A percentile compares a stretch with the other conserved stretches of the same genome.
Evolutionary conservation across 2,888 invertebrate genomes (phyloP).

Genomic region (Alloscopus bannaensis): DNA sequence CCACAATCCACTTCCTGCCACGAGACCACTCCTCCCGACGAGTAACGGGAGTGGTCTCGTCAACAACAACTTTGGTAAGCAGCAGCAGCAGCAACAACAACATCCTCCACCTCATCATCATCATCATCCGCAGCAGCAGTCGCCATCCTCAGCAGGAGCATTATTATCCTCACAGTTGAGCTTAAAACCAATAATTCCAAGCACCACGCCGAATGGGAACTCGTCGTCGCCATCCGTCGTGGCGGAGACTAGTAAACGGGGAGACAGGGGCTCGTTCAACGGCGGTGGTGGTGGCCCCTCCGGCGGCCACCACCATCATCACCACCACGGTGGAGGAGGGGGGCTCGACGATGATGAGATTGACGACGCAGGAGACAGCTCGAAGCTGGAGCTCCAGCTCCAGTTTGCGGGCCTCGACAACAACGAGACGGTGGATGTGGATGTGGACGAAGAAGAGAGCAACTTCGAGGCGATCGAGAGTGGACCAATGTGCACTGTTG

Average conservation of each 20-base stretch:
- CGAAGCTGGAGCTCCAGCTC: constrained; percentile 72
- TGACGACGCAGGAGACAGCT: constrained; percentile 69
- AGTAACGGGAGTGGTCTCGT: constrained; percentile 75
- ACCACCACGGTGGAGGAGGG: constrained; percentile 41
- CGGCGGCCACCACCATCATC: constrained; percentile 8
- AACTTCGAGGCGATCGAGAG: constrained; percentile 67
- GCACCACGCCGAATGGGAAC: constrained; percentile 60
- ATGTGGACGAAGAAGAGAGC: constrained; percentile 68
- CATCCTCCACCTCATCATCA: constrained; percentile 25
- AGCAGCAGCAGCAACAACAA: constrained; percentile 40
- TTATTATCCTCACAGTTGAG: constrained; percentile 55
- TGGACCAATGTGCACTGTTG: constrained; percentile 73
- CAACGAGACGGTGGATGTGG: constrained; percentile 71
- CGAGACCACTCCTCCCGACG: constrained; percentile 47
- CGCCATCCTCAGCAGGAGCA: constrained; percentile 28
- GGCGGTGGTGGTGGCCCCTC: constrained; percentile 42
- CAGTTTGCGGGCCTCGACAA: constrained; percentile 73
- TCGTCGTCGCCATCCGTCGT: constrained; percentile 60
- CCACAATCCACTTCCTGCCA: constrained; percentile 60
- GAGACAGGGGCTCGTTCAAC: constrained; percentile 55
- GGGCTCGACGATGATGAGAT: constrained; percentile 68
- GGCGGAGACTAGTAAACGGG: constrained; percentile 61
- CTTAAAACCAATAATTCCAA: constrained; percentile 59
- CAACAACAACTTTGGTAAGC: constrained; percentile 20
- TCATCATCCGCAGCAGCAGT: constrained; percentile 35